Evolutionary conservation across 2,113 vertebrate species (phyloP).

Genomic region (Hirundichthys speculiger): DNA sequence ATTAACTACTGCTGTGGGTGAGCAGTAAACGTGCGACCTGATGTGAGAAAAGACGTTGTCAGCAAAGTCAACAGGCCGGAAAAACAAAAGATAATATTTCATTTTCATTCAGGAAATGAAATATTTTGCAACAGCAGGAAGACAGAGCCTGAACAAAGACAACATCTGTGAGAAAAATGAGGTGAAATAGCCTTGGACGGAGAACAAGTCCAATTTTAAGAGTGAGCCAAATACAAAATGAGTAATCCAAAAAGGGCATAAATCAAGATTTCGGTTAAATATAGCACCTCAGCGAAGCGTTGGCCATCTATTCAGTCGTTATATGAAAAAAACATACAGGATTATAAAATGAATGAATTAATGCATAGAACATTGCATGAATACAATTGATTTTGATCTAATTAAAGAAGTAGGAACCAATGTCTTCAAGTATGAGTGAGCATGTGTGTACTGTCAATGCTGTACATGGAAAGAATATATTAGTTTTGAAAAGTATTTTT

Average conservation of each 20-base stretch:
- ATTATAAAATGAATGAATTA: too few species aligned
- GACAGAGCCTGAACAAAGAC: constrained; percentile 46
- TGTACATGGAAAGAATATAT: constrained; percentile 18
- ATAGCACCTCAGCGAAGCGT: background rate
- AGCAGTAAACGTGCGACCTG: constrained; percentile 40
- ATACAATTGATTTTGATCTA: background rate
- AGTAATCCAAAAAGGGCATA: constrained; percentile 7
- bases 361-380: background rate
- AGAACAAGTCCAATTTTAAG: constrained; percentile 37
- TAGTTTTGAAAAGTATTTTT: constrained; percentile 31
- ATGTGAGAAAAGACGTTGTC: constrained; percentile 58
- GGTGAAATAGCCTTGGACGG: constrained; percentile 25
- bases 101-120: constrained; percentile 70
- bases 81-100: constrained; percentile 72
- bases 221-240: constrained; percentile 11
- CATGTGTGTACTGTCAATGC: background rate
- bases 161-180: constrained; percentile 45
- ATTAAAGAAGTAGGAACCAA: background rate
- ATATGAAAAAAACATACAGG: background rate
- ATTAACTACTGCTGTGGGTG: constrained; percentile 18
- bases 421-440: too few species aligned
- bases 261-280: constrained; percentile 21
- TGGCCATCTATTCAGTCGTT: background rate
- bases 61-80: constrained; percentile 59
- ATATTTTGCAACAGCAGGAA: constrained; percentile 72